These are phyloP conservation scores for Catharus fuscescens DNA, from an alignment of 2,113 vertebrate species.

Conservation along the genomic window DNA sequence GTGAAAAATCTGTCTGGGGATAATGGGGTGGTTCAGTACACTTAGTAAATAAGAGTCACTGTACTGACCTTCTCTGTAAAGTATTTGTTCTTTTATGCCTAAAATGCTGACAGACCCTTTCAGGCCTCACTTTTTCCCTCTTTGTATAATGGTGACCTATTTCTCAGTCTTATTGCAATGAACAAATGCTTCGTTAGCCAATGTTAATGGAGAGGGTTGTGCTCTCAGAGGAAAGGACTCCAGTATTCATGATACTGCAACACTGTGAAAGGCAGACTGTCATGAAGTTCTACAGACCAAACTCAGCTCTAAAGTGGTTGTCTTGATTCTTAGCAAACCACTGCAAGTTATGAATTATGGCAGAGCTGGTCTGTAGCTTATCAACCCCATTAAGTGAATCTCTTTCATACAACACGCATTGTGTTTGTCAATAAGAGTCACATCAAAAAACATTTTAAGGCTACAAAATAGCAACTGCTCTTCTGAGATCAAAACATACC, in stretches of 20 bases:
- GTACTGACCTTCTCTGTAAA: neutral
- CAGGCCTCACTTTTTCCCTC: neutral
- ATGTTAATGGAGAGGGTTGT: neutral
- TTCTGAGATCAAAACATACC: neutral
- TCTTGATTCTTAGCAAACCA: neutral
- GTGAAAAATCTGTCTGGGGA: neutral
- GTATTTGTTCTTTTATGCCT: neutral
- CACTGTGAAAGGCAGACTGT: neutral
- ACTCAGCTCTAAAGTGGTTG: neutral
- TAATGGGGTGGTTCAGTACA: neutral
- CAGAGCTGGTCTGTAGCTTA: neutral
- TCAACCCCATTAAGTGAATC: neutral
- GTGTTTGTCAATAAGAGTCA: neutral
- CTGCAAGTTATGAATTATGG: neutral
- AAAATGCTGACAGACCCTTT: neutral
- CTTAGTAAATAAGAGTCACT: neutral
- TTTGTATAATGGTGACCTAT: neutral
- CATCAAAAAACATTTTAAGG: neutral
- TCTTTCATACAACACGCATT: neutral
- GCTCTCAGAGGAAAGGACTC: neutral
- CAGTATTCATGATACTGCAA: neutral
- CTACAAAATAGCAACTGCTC: neutral
- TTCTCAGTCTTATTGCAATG: neutral
- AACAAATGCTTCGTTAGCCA: neutral
- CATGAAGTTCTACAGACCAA: neutral